Evolutionary conservation across 2,113 vertebrate species (phyloP), one percentile per base, ranked within the genome.

Genomic region (Spea multiplicata): DNA sequence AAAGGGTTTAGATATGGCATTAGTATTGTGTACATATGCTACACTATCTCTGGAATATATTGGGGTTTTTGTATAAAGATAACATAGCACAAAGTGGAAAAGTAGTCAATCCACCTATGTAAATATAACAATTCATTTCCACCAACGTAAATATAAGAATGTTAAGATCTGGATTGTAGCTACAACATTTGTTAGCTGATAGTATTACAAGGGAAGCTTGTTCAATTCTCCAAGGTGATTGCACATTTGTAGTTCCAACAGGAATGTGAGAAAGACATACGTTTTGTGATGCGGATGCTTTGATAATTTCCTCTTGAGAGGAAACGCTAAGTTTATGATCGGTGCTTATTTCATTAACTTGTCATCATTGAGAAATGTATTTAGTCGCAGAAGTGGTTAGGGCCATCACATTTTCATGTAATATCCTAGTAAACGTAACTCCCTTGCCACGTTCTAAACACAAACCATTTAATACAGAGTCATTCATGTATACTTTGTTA

Each of bases 291-390:
- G 74, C 53, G 66, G 55, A 77, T 48, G 6, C 44, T 71, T 70
- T 79, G 69, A 79, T 79, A 66, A 79, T 65, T 73, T 45, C 70
- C 70, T 78, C 70, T 73, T 2, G 44, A 73, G 76, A 79, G 55
- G 59, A 64, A 78, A 79, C 14, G 50, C 62, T 13, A n/a, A n/a
- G 14, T 17, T 79, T 47, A 45, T 66, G 69, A 66, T 79, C 62
- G 57, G 48, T 73, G 70, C 70, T 73, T 73, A 79, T 79, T 73
- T 66, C 66, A 59, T 79, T 66, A 17, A 13, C 64, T 66, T 73
- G 68, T 73, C 76, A 64, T 71, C 57, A 8, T 50, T 16, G 12
- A 69, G 61, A 79, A 78, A 79, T 66, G 45, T 69, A 78, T 78
- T 78, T 55, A 72, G 68, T 61, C 47, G 71, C 53, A 6, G 14